These are phyloP conservation scores for Anhinga anhinga DNA, from an alignment of 2,113 vertebrate species.

Conservation along the genomic window DNA sequence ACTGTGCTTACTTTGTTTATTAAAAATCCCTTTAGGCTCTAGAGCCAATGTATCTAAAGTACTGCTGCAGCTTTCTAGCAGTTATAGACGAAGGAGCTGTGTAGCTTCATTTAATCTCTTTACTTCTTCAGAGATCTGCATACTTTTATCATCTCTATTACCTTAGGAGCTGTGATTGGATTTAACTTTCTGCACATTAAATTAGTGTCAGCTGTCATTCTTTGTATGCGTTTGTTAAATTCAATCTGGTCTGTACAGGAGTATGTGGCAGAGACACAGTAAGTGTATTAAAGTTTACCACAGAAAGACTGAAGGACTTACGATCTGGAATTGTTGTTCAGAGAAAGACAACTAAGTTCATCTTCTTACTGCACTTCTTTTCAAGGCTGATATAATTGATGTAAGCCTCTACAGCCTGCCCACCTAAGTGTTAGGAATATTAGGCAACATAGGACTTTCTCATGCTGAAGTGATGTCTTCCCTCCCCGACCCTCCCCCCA, in stretches of 20 bases:
- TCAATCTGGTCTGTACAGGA: conserved; percentile 46
- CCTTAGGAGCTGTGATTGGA: conserved; percentile 54
- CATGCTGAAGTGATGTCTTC: neutral
- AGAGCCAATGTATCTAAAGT: neutral
- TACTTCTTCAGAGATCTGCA: conserved; percentile 58
- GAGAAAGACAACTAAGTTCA: conserved; percentile 35
- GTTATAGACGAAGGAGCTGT: conserved; percentile 13
- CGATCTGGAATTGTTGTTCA: conserved; percentile 16
- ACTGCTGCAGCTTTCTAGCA: conserved; percentile 3
- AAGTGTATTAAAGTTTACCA: conserved; percentile 45
- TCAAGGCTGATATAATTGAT: neutral
- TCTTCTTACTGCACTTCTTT: conserved; percentile 21
- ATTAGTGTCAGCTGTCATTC: conserved; percentile 73
- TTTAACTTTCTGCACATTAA: conserved; percentile 65
- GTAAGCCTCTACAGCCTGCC: neutral
- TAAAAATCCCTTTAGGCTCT: conserved; percentile 37
- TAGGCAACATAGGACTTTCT: neutral
- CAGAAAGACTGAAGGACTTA: conserved; percentile 15
- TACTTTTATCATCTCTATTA: conserved; percentile 43
- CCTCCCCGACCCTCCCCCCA: rapidly evolving
- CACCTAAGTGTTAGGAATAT: neutral
- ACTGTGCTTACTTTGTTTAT: conserved; percentile 11
- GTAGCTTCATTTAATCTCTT: conserved; percentile 48
- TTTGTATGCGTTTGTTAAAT: conserved; percentile 62
- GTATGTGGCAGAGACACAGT: conserved; percentile 25